Evolutionary conservation across 2,113 vertebrate genomes (phyloP).

Genomic region (Lathamus discolor): DNA sequence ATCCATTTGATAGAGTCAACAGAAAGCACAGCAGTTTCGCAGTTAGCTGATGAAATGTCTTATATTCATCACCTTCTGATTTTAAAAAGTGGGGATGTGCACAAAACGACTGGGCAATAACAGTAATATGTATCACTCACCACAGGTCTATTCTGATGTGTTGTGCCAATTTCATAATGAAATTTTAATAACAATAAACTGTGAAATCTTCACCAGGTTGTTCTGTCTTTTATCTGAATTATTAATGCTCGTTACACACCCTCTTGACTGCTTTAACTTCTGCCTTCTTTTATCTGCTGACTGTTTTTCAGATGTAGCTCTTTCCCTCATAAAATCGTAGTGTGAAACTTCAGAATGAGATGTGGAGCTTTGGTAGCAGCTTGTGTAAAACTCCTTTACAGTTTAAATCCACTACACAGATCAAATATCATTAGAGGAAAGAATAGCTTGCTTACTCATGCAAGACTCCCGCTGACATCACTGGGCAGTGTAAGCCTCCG

Average conservation of each 20-base stretch:
- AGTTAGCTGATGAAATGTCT: not conserved
- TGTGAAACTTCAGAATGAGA: not conserved
- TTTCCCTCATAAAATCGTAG: not conserved
- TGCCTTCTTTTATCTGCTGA: not conserved
- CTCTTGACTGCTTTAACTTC: not conserved
- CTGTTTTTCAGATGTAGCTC: not conserved
- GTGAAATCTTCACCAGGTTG: not conserved
- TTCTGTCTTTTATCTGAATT: constrained; percentile 1
- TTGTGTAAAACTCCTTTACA: not conserved
- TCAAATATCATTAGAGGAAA: not conserved
- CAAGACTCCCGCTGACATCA: not conserved
- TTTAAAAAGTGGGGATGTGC: constrained; percentile 5
- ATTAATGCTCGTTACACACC: not conserved
- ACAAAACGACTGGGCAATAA: not conserved
- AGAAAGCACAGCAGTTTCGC: constrained; percentile 4
- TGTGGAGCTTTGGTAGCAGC: not conserved
- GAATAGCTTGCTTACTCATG: not conserved
- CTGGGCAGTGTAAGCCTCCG: not conserved
- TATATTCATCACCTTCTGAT: not conserved
- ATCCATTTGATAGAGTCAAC: not conserved
- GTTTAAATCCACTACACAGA: not conserved
- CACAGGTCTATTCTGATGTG: constrained; percentile 59
- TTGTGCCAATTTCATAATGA: constrained; percentile 60
- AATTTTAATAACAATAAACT: constrained; percentile 63
- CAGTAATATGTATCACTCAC: not conserved